Evolutionary conservation across 2,113 vertebrate species (phyloP).

Genomic region (Phasianus colchicus): DNA sequence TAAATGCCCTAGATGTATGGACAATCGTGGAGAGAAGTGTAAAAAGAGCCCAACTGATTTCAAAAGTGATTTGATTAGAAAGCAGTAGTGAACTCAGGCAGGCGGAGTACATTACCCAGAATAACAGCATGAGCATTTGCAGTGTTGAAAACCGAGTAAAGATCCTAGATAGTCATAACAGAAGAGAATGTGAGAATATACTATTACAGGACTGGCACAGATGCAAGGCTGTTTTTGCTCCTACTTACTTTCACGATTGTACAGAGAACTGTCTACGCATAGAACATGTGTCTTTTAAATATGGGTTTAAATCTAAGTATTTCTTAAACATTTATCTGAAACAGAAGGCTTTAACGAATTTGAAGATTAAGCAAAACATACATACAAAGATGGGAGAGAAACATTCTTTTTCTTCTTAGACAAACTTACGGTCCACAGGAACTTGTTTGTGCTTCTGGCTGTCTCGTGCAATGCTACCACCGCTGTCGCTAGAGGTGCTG

Average conservation of each 20-base stretch:
- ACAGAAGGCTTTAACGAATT: neutral
- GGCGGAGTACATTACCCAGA: neutral
- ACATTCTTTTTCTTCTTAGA: neutral
- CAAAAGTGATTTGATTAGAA: neutral
- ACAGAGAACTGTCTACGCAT: fast-evolving
- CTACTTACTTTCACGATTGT: fast-evolving
- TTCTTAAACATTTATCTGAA: fast-evolving
- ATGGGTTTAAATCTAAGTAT: neutral
- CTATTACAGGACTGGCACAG: neutral
- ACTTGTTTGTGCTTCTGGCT: slow-evolving; percentile 75
- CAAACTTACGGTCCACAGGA: slow-evolving; percentile 79
- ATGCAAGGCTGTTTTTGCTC: neutral
- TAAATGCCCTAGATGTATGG: neutral
- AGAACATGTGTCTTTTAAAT: neutral
- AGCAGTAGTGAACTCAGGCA: neutral
- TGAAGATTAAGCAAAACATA: neutral
- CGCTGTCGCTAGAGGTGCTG: slow-evolving; percentile 83
- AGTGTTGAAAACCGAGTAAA: neutral
- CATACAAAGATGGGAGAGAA: fast-evolving
- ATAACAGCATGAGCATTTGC: neutral
- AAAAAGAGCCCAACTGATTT: neutral
- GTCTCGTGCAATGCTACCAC: slow-evolving; percentile 79
- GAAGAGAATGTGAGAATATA: neutral
- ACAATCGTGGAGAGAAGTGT: fast-evolving
- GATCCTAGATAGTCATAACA: neutral